Percentiles rank a stretch among this genome's conserved stretches.
Evolutionary conservation across 2,113 vertebrate species (phyloP).

Genomic region (Regulus satrapa): DNA sequence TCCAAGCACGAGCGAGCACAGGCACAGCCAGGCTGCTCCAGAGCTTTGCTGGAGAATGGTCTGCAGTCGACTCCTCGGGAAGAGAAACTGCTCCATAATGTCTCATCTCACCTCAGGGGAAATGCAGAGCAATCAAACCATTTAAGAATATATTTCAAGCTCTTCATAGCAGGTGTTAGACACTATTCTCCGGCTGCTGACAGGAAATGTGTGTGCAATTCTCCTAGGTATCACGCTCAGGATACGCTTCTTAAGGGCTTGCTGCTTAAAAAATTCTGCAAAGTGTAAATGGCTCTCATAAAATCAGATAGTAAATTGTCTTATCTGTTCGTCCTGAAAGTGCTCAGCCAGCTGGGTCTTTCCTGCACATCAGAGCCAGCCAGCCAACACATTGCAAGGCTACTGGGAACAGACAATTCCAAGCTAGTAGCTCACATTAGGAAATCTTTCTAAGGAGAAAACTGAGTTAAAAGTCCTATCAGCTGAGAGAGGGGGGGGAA

Average conservation of each 20-base stretch:
- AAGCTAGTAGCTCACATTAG: background rate
- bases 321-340: constrained; percentile 48
- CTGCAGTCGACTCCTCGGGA: background rate
- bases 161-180: constrained; percentile 50
- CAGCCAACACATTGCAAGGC: background rate
- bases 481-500: background rate
- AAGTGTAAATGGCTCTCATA: constrained; percentile 32
- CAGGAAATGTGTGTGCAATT: constrained; percentile 51
- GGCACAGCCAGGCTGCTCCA: background rate
- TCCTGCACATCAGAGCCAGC: background rate
- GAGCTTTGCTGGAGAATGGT: background rate
- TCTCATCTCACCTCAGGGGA: constrained; percentile 22
- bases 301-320: constrained; percentile 42
- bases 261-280: constrained; percentile 17
- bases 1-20: accelerated
- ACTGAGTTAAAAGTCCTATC: background rate
- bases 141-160: constrained; percentile 56
- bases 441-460: background rate
- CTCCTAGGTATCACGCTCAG: background rate
- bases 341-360: constrained; percentile 2
- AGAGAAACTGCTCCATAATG: background rate
- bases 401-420: background rate
- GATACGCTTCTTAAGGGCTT: background rate
- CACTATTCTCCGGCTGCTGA: constrained; percentile 24
- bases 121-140: constrained; percentile 54